phyloP scores from a whole-genome alignment of 2,888 invertebrate genomes.

The Entomobrya multifasciata region DNA sequence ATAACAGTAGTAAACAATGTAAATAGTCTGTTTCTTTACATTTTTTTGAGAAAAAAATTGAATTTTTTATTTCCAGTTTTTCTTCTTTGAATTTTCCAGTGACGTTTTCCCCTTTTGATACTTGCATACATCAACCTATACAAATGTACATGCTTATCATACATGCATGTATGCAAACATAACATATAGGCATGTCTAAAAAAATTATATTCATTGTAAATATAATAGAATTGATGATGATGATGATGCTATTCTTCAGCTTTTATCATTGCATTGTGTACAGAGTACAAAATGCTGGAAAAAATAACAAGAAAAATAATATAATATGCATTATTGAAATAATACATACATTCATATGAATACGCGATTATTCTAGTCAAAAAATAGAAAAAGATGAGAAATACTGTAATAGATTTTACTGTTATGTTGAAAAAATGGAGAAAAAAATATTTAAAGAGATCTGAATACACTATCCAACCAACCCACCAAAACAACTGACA shows the following conservation, averaged over 20 bases:
- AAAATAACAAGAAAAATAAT: constrained; percentile 37
- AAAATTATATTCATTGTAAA: constrained; percentile 7
- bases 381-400: neutral
- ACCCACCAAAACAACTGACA: constrained; percentile 42
- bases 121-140: no score
- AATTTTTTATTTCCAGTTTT: no score
- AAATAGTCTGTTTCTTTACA: no score
- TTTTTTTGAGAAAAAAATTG: no score
- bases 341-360: neutral
- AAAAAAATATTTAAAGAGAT: neutral
- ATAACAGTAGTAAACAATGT: constrained; percentile 3
- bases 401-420: neutral
- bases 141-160: neutral
- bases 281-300: constrained; percentile 9
- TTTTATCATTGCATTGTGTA: neutral
- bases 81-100: no score
- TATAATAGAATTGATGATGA: constrained; percentile 2
- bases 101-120: neutral
- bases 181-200: no score
- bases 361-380: neutral
- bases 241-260: neutral
- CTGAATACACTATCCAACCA: no score
- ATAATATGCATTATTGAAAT: constrained; percentile 43
- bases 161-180: neutral
- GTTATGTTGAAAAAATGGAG: neutral